Evolutionary conservation across 2,888 invertebrate species (phyloP), one percentile per base, ranked within the genome.

Genomic region (Tenodera sinensis): DNA sequence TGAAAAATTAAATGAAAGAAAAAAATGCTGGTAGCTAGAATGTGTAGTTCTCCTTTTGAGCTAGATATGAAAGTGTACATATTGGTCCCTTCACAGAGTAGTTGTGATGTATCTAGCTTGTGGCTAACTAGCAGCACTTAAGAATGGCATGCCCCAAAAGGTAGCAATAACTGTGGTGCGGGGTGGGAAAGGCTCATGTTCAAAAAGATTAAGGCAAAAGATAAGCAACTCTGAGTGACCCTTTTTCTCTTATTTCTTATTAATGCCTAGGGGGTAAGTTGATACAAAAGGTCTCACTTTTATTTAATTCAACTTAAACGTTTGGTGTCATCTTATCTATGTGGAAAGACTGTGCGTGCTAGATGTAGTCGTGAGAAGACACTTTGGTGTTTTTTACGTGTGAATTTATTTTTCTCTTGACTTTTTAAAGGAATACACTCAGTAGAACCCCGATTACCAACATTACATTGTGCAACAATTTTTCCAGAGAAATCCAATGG

Each of bases 311-410:
- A 88, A 87, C 54, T 90, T 88, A 87, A 89, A 90, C 91, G 91
- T 91, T 92, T 92, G 92, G 91, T 92, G 93, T 94, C 94, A 95
- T 95, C 95, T 95, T 96, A 95, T 96, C 96, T 96, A 95, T 96
- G 96, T 96, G 96, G 96, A 96, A 96, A 96, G 96, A 96, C 96
- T 96, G 95, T 95, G 87, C 87, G 87, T 87, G 87, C 83, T 90
- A 89, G 88, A 86, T 89, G 90, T 90, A 87, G 90, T 89, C 89
- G 89, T 90, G 90, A 90, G 90, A 90, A 90, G 90, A 90, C 90
- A 90, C 90, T 90, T 89, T 83, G 89, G 88, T 90, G 90, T 90
- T 90, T 90, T 88, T 89, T 89, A 88, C 84, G 30, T 88, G 88
- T 88, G 88, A 88, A 84, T 88, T 90, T 87, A 87, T 87, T 87